Percentiles rank a stretch among this genome's conserved stretches.
phyloP scores from a whole-genome alignment of 2,888 invertebrate genomes.

The Pristionchus entomophagus region DNA sequence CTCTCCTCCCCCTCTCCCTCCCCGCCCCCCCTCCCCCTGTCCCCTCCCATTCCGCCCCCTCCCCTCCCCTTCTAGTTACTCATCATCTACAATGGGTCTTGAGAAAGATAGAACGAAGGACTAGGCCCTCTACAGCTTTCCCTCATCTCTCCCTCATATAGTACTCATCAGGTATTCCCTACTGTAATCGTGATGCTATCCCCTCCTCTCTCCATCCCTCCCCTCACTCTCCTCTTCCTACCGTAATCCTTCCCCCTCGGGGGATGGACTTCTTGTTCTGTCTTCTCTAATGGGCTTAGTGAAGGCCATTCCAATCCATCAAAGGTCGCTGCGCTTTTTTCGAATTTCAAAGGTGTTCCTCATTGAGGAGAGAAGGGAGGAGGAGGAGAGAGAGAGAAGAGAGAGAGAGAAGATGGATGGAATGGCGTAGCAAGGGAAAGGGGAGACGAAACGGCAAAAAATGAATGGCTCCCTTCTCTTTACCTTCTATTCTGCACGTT shows the following conservation, averaged over 20 bases:
- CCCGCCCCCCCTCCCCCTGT: not conserved
- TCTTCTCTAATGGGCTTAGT: not conserved
- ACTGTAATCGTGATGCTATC: too few species aligned
- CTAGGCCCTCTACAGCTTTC: not conserved
- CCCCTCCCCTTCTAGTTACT: not conserved
- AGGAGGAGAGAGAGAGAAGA: not conserved
- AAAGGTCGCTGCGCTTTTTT: not conserved
- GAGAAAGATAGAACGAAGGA: not conserved
- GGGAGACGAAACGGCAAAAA: not conserved
- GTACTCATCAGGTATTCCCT: too few species aligned
- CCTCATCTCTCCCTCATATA: not conserved
- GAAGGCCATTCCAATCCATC: not conserved
- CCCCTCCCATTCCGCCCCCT: not conserved
- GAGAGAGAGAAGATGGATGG: not conserved
- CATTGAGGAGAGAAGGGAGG: not conserved
- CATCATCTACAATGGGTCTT: not conserved
- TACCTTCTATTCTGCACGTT: constrained; percentile 22
- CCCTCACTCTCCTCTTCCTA: not conserved
- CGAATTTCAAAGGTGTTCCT: not conserved
- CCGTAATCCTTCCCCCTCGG: not conserved
- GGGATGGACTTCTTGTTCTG: not conserved
- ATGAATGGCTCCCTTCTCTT: not conserved
- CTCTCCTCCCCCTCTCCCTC: not conserved
- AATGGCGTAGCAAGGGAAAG: not conserved
- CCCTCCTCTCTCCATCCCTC: not conserved